A percentile compares a stretch with the other conserved stretches of the same genome.
phyloP scores from a whole-genome alignment of 2,113 vertebrate species.

The Notarius quadriscutis region DNA sequence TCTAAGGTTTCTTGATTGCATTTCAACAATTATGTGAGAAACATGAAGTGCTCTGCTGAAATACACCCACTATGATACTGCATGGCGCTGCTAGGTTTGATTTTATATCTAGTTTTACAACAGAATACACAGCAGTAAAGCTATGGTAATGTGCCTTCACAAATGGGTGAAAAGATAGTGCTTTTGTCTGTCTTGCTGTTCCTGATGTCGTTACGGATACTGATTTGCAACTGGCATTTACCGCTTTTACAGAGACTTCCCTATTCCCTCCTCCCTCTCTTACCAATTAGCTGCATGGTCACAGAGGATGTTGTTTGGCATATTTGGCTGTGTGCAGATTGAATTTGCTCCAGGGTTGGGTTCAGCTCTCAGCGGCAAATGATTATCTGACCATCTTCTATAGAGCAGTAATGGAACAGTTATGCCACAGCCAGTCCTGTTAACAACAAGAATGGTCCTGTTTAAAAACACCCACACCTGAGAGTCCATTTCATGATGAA shows the following conservation, averaged over 20 bases:
- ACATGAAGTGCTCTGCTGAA: constrained; percentile 17
- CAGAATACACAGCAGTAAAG: constrained; percentile 36
- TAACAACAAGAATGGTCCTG: constrained; percentile 26
- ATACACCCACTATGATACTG: constrained; percentile 7
- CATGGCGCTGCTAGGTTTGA: neutral
- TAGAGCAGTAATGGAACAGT: constrained; percentile 48
- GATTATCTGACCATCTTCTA: constrained; percentile 52
- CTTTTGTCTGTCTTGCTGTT: constrained; percentile 50
- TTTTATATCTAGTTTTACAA: constrained; percentile 27
- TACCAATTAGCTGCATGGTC: constrained; percentile 55
- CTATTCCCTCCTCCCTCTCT: constrained; percentile 25
- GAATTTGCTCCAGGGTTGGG: constrained; percentile 53
- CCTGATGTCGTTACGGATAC: constrained; percentile 25
- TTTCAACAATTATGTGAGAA: constrained; percentile 8
- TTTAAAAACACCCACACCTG: constrained; percentile 41
- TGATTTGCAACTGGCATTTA: constrained; percentile 45
- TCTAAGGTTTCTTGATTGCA: constrained; percentile 19
- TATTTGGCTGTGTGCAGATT: constrained; percentile 55
- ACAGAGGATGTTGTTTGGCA: constrained; percentile 52
- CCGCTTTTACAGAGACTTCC: constrained; percentile 16
- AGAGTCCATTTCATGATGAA: constrained; percentile 28
- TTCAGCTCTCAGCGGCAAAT: constrained; percentile 39
- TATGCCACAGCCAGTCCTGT: constrained; percentile 36
- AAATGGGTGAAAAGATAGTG: constrained; percentile 43
- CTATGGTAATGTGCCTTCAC: constrained; percentile 29